Evolutionary conservation across 2,797 vertebrate species (phyloP).

Genomic region (Percopsis omiscomaycus): DNA sequence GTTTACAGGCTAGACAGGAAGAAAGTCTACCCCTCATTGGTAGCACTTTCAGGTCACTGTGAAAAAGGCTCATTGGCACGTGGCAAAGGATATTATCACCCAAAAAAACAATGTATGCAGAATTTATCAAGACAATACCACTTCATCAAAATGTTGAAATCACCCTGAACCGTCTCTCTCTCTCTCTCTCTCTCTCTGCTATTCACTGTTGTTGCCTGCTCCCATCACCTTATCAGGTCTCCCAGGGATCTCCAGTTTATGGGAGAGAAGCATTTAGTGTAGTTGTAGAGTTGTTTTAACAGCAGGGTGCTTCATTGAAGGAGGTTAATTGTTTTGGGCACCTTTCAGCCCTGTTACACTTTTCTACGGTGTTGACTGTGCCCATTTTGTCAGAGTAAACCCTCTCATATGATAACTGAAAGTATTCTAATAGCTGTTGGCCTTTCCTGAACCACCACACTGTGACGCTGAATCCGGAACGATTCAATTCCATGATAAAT

Average conservation of each 20-base stretch:
- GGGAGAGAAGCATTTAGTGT: background rate
- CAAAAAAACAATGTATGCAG: no score
- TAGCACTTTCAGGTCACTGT: no score
- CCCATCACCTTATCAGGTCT: conserved; percentile 20
- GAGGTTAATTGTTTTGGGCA: background rate
- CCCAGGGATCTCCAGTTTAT: conserved; percentile 19
- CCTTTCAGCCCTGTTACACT: background rate
- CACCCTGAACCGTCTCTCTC: conserved; percentile 5
- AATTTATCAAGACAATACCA: no score
- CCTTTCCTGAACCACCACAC: conserved; percentile 40
- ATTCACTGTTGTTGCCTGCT: conserved; percentile 2
- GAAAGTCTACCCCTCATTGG: no score
- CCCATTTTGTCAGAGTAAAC: conserved; percentile 18
- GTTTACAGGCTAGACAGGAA: no score
- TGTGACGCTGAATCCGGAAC: conserved; percentile 63
- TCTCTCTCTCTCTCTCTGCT: background rate
- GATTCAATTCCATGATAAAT: conserved; percentile 82
- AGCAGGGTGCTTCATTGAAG: conserved; percentile 17
- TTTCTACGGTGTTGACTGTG: background rate
- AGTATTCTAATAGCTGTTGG: conserved; percentile 55
- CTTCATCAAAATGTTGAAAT: background rate
- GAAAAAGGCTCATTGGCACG: no score
- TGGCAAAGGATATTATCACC: no score
- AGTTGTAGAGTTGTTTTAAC: conserved; percentile 15
- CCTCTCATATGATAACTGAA: conserved; percentile 53